These are phyloP conservation scores for Arion vulgaris DNA, from an alignment of 1,140 invertebrate species.

Conservation along the genomic window DNA sequence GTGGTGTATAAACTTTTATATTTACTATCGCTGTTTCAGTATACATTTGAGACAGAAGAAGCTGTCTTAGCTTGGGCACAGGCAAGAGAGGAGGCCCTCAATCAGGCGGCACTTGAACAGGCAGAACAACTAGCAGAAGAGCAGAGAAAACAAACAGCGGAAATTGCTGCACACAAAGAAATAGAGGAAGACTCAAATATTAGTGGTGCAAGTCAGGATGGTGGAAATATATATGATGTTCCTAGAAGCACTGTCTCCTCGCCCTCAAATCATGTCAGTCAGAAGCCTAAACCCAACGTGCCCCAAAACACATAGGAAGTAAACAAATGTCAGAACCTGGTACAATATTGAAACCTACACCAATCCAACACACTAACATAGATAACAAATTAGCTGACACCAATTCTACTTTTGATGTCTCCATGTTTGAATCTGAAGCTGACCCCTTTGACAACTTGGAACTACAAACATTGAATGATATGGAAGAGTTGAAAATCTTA, in stretches of 20 bases:
- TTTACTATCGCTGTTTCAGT: no score
- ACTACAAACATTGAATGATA: conserved; percentile 58
- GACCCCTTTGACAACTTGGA: conserved; percentile 63
- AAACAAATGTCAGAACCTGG: conserved; percentile 43
- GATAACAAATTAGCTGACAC: not conserved
- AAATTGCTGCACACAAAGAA: not conserved
- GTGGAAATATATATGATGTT: conserved; percentile 24
- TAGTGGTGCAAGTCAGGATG: conserved; percentile 31
- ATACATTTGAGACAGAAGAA: conserved; percentile 60
- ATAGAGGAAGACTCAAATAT: conserved; percentile 25
- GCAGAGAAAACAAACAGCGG: not conserved
- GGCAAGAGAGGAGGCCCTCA: conserved; percentile 49
- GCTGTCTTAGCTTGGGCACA: conserved; percentile 57
- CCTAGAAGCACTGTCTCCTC: conserved; percentile 5
- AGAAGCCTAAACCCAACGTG: not conserved
- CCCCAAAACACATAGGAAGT: conserved; percentile 23
- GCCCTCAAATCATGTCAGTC: not conserved
- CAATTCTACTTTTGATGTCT: conserved; percentile 50
- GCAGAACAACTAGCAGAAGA: conserved; percentile 8
- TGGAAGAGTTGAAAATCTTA: conserved; percentile 53
- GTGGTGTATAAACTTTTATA: no score
- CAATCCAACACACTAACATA: conserved; percentile 20
- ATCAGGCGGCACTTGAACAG: conserved; percentile 32
- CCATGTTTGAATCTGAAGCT: conserved; percentile 59
- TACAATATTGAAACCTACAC: conserved; percentile 53